Conservation (phyloP, 2,113 vertebrate genomes). For the Erythrolamprus reginae region DNA sequence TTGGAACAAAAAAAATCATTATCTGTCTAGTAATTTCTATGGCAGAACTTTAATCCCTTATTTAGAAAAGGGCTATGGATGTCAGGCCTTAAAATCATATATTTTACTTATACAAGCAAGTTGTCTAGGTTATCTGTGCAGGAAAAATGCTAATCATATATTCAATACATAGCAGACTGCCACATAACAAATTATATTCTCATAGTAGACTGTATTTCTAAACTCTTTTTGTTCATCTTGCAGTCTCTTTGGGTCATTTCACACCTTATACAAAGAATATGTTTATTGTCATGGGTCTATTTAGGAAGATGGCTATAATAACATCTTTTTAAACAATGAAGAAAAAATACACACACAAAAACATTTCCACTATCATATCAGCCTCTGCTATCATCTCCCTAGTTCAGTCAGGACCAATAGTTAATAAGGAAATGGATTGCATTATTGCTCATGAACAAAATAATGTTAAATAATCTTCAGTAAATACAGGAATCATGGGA, state of each 20-base stretch:
- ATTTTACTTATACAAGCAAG: background rate
- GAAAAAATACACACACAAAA: background rate
- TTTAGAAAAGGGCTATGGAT: background rate
- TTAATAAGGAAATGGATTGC: background rate
- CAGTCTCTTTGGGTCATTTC: background rate
- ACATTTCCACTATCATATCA: slow-evolving; percentile 24
- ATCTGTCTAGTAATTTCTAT: background rate
- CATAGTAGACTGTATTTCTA: background rate
- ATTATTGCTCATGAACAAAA: background rate
- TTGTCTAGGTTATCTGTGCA: background rate
- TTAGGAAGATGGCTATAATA: background rate
- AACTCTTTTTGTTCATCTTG: background rate
- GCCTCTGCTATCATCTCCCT: background rate
- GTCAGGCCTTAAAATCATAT: background rate
- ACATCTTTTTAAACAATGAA: background rate
- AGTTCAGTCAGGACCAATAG: background rate
- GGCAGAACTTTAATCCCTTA: background rate
- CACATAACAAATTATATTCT: background rate
- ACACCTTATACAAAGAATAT: background rate
- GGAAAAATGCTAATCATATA: background rate
- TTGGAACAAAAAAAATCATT: background rate
- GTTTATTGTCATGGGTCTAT: too few relatives aligned
- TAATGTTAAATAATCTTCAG: background rate
- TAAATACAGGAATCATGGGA: background rate
- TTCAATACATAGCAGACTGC: background rate